A percentile compares a stretch with the other conserved stretches of the same genome.
These are phyloP conservation scores for Temnothorax longispinosus DNA, from an alignment of 1,140 invertebrate genomes.

Conservation along the genomic window DNA sequence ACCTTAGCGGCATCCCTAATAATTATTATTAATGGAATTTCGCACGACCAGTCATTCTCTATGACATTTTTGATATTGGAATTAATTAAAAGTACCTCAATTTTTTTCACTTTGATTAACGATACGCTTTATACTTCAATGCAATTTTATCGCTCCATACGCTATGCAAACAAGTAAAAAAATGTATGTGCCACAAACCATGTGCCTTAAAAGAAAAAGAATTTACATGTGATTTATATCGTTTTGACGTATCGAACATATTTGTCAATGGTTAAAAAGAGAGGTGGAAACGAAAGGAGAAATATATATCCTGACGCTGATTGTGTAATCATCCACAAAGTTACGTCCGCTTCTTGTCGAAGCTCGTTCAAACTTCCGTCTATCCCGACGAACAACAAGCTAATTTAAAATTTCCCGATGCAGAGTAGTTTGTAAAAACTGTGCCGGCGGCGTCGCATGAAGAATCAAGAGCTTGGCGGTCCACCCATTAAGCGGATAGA, in stretches of 20 bases:
- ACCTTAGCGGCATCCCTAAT: background rate
- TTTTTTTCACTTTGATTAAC: background rate
- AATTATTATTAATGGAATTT: background rate
- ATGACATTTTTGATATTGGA: background rate
- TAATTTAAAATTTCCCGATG: constrained; percentile 53
- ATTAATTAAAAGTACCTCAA: background rate
- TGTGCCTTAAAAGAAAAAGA: background rate
- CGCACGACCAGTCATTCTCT: background rate
- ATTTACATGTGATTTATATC: background rate
- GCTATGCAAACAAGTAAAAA: background rate
- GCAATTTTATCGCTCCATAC: background rate
- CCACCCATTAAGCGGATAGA: background rate
- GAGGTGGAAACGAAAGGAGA: background rate
- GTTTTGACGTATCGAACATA: background rate
- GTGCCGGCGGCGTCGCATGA: background rate
- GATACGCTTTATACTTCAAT: background rate
- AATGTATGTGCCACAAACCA: background rate
- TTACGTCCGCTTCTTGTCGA: constrained; percentile 28
- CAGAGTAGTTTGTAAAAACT: constrained; percentile 28
- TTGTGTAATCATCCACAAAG: constrained; percentile 24
- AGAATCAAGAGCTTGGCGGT: background rate
- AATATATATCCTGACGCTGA: background rate
- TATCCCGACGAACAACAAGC: constrained; percentile 22
- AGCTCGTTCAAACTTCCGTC: constrained; percentile 31
- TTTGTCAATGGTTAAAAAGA: background rate